A percentile compares a stretch with the other conserved stretches of the same genome.
phyloP scores from a whole-genome alignment of 1,140 invertebrate genomes.

The Teleogryllus occipitalis region DNA sequence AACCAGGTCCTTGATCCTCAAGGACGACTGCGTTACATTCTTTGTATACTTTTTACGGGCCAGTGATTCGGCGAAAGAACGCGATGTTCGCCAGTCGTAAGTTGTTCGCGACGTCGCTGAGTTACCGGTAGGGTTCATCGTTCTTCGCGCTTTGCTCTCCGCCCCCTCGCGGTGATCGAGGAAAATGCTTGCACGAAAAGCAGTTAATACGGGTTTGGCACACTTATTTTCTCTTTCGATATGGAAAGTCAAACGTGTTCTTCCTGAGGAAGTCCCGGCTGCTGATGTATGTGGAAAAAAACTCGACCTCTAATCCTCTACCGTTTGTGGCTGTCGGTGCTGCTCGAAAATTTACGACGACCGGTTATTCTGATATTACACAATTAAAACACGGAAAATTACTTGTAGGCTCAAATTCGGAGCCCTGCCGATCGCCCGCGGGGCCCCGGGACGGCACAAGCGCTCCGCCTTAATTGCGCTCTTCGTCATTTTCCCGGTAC shows the following conservation, averaged over 20 bases:
- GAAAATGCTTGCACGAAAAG: not conserved
- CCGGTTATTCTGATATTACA: not conserved
- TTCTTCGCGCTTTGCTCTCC: no score
- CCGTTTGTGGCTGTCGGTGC: not conserved
- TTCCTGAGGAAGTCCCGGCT: not conserved
- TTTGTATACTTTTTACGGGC: no score
- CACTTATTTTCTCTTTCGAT: not conserved
- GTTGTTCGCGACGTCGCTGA: no score
- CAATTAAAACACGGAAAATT: conserved; percentile 1
- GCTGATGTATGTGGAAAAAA: not conserved
- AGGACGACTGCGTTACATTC: no score
- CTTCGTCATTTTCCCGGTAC: not conserved
- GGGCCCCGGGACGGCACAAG: not conserved
- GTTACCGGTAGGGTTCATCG: no score
- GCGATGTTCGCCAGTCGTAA: no score
- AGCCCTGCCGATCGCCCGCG: not conserved
- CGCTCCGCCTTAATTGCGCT: not conserved
- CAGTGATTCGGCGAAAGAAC: no score
- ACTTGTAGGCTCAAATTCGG: not conserved
- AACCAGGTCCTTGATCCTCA: no score
- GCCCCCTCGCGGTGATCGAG: no score
- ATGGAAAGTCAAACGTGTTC: not conserved
- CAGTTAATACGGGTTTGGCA: not conserved
- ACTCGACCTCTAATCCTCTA: not conserved
- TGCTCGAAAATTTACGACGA: not conserved